phyloP scores from a whole-genome alignment of 2,797 vertebrate species.

The Melanotaenia boesemani region DNA sequence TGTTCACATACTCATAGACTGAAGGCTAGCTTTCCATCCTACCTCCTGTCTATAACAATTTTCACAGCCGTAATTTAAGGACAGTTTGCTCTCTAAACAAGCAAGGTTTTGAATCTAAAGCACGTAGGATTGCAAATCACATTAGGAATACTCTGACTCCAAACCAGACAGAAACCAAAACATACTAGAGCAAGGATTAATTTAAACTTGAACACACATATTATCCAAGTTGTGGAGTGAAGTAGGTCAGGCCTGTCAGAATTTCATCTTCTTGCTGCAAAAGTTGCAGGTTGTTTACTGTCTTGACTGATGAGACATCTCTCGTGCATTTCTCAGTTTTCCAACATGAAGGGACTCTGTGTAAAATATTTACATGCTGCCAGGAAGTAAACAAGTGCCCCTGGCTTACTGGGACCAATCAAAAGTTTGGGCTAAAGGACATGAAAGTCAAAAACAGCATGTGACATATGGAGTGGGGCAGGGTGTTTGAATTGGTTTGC shows the following conservation, averaged over 20 bases:
- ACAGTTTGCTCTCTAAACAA: slow-evolving; percentile 16
- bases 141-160: slow-evolving; percentile 1
- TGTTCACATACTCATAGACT: slow-evolving; percentile 35
- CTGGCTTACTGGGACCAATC: slow-evolving; percentile 79
- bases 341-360: slow-evolving; percentile 60
- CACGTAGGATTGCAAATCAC: slow-evolving; percentile 23
- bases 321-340: slow-evolving; percentile 55
- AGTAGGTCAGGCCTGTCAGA: slow-evolving; percentile 6
- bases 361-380: slow-evolving; percentile 82
- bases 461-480: slow-evolving; percentile 34
- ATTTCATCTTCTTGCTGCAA: slow-evolving; percentile 32
- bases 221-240: slow-evolving; percentile 28
- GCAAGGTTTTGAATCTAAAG: neutral
- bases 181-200: slow-evolving; percentile 6
- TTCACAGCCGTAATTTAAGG: slow-evolving; percentile 8
- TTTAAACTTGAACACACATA: slow-evolving; percentile 3
- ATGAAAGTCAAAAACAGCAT: slow-evolving; percentile 67
- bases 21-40: slow-evolving; percentile 25
- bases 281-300: slow-evolving; percentile 63
- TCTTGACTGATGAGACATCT: slow-evolving; percentile 59
- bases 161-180: slow-evolving; percentile 10
- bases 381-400: slow-evolving; percentile 79
- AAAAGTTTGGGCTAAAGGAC: slow-evolving; percentile 60
- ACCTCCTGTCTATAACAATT: slow-evolving; percentile 9
- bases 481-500: slow-evolving; percentile 32